Evolutionary conservation across 2,888 invertebrate species (phyloP).

Genomic region (Liposcelis brunnea): DNA sequence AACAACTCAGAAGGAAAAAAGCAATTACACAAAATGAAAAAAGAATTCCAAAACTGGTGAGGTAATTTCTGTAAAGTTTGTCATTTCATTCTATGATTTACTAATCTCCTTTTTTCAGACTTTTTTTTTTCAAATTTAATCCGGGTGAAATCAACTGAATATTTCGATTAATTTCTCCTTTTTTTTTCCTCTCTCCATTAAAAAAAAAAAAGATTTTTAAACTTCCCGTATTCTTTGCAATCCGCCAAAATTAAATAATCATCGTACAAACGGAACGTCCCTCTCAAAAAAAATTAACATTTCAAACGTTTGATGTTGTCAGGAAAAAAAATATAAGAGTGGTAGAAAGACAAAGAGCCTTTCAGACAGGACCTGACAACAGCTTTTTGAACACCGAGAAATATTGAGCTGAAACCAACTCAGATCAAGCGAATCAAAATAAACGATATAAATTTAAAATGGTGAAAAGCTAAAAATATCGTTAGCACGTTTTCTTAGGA

Average conservation of each 20-base stretch:
- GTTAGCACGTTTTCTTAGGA: conserved; percentile 6
- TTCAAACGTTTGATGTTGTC: neutral
- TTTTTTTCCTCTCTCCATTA: neutral
- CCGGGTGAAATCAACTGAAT: neutral
- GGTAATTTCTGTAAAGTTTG: conserved; percentile 3
- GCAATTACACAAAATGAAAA: conserved; percentile 7
- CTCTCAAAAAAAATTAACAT: neutral
- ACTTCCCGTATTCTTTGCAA: neutral
- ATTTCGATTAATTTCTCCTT: neutral
- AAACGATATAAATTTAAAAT: conserved; percentile 1
- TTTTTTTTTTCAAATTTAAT: neutral
- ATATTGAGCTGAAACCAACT: conserved; percentile 7
- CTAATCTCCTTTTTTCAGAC: neutral
- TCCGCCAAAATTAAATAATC: neutral
- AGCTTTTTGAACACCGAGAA: conserved; percentile 8
- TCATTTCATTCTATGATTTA: conserved; percentile 7
- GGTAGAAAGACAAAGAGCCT: conserved; percentile 5
- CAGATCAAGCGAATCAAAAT: neutral
- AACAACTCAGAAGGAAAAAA: conserved; percentile 8
- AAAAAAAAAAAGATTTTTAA: neutral
- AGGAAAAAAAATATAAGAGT: neutral
- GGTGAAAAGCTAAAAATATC: neutral
- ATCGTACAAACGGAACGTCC: no score
- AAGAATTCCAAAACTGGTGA: neutral
- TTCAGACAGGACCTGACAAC: conserved; percentile 8